Base-by-base conservation (phyloP, 2,888 invertebrate genomes). In the Chalcis sispes region DNA sequence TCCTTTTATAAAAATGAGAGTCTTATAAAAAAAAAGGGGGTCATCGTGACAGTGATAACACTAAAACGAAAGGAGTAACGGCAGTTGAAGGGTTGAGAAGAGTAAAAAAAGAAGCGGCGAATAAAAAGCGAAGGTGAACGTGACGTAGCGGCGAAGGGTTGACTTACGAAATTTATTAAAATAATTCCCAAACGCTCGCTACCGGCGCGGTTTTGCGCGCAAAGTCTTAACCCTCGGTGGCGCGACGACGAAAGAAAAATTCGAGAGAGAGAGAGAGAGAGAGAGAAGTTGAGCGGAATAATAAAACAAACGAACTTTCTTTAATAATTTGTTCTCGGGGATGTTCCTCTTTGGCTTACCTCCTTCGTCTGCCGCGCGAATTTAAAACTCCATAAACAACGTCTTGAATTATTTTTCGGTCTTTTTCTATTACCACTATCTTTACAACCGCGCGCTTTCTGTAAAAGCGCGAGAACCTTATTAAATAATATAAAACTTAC, bases 341-440 rank as follows among this genome's bases (percentile, higher is more conserved):
- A n/a, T n/a, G n/a, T n/a, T n/a, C n/a, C n/a, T n/a, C n/a, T n/a
- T n/a, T n/a, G n/a, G n/a, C n/a, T n/a, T n/a, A n/a, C n/a, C n/a
- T n/a, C n/a, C n/a, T n/a, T n/a, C n/a, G 7, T 40, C 40, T 10
- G 50, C n/a, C 10, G n/a, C 13, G 52, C 20, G 36, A 69, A 46
- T 69, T 69, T 54, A 56, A 65, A 71, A 75, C 70, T 71, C 65
- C 52, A 65, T 71, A 71, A 75, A 75, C 71, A 65, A 59, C 61
- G 52, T 52, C 59, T 70, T 75, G 64, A 75, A 70, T 70, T 75
- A 70, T 70, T 61, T 66, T 42, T 29, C 46, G 42, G 25, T 52
- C 25, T 61, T 42, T 61, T 27, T 25, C 46, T 25, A n/a, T 18
- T 56, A 62, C 46, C 46, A 48, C 8, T 27, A 23, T 42, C 65